phyloP scores from a whole-genome alignment of 2,113 vertebrate genomes.

The Sinocyclocheilus grahami region DNA sequence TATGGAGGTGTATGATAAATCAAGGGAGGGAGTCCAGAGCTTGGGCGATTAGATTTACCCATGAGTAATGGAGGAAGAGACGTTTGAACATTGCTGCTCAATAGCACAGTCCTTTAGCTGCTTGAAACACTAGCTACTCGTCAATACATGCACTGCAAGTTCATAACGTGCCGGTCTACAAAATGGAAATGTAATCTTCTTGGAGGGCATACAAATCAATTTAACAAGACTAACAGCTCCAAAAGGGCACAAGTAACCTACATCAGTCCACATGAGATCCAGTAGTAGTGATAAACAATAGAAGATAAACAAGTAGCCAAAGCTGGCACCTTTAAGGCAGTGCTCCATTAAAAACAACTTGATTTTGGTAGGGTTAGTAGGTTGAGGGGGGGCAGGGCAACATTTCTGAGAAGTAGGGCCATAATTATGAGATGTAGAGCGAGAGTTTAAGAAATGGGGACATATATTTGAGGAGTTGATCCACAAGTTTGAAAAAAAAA shows the following conservation, averaged over 20 bases:
- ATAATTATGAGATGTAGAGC: neutral
- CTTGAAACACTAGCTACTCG: conserved; percentile 62
- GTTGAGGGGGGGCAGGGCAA: neutral
- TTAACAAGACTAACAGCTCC: conserved; percentile 40
- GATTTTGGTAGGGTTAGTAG: neutral
- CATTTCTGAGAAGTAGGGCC: neutral
- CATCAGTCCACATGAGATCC: conserved; percentile 10
- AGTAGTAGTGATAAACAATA: too few species aligned
- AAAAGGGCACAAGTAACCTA: conserved; percentile 24
- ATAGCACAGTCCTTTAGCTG: conserved; percentile 45
- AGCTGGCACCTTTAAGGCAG: conserved; percentile 24
- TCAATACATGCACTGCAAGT: conserved; percentile 64
- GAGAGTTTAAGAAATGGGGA: neutral
- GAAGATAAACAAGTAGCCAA: conserved; percentile 23
- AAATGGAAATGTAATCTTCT: conserved; percentile 67
- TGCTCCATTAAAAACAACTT: neutral
- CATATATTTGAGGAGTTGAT: neutral
- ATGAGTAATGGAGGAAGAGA: conserved; percentile 51
- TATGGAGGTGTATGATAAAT: conserved; percentile 12
- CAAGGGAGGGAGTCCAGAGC: conserved; percentile 3
- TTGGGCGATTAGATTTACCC: conserved; percentile 43
- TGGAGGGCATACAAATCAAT: conserved; percentile 63
- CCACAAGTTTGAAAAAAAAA: neutral
- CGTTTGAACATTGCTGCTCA: conserved; percentile 46
- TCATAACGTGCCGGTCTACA: conserved; percentile 58